phyloP scores from a whole-genome alignment of 2,113 vertebrate species.

The Epinephelus lanceolatus region DNA sequence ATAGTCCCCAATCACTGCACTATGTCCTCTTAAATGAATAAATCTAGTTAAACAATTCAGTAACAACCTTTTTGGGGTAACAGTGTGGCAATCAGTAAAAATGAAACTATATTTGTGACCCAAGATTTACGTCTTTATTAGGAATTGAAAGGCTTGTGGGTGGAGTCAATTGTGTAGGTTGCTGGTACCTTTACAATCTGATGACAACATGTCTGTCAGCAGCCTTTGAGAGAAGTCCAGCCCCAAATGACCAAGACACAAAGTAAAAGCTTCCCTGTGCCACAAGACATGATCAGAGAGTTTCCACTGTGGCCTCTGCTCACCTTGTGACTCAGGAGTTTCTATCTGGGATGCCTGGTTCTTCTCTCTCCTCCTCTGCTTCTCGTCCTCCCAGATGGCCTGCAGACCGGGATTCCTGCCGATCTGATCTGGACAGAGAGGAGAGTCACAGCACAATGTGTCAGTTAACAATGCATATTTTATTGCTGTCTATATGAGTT shows the following conservation, averaged over 20 bases:
- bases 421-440: slow-evolving; percentile 89
- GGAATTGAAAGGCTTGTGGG: background rate
- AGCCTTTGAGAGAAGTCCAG: background rate
- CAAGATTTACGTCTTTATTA: background rate
- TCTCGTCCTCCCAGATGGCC: slow-evolving; percentile 99
- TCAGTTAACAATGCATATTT: slow-evolving; percentile 13
- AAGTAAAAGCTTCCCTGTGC: background rate
- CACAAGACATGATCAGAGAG: background rate
- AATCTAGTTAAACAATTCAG: background rate
- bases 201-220: background rate
- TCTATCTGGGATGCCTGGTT: slow-evolving; percentile 92
- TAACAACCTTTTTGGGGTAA: background rate
- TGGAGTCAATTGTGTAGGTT: background rate
- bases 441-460: slow-evolving; percentile 24
- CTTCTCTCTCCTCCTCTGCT: slow-evolving; percentile 91
- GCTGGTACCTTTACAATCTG: background rate
- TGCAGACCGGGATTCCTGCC: slow-evolving; percentile 96
- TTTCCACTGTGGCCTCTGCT: slow-evolving; percentile 12
- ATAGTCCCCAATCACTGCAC: background rate
- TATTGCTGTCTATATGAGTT: background rate
- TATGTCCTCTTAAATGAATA: background rate
- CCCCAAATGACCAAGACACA: background rate
- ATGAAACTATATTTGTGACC: background rate
- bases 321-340: slow-evolving; percentile 93
- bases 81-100: background rate